A percentile compares a stretch with the other conserved stretches of the same genome.
Evolutionary conservation across 2,888 invertebrate species (phyloP).

Genomic region (Biston betularia): DNA sequence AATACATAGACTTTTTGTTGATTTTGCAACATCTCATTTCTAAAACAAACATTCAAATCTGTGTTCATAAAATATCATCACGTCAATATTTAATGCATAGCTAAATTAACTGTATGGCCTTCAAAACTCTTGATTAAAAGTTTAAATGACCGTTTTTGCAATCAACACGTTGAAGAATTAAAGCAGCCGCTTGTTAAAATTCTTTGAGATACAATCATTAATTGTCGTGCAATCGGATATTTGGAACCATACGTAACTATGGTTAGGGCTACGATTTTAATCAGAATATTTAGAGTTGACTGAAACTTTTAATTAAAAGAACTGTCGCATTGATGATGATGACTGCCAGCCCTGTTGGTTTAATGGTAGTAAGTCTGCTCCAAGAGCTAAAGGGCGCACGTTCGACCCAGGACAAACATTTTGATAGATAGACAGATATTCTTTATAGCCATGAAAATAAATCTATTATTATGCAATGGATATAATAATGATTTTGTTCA

Average conservation of each 20-base stretch:
- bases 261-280: not conserved
- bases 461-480: no score
- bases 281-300: not conserved
- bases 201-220: slow-evolving; percentile 25
- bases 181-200: slow-evolving; percentile 23
- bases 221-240: slow-evolving; percentile 15
- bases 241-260: not conserved
- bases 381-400: no score
- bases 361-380: no score
- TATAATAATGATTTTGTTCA: no score
- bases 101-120: slow-evolving; percentile 14
- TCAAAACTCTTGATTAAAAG: slow-evolving; percentile 8
- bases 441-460: no score
- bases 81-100: slow-evolving; percentile 13
- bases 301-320: not conserved
- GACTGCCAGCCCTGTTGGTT: no score
- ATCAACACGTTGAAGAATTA: slow-evolving; percentile 7
- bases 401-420: no score
- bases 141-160: slow-evolving; percentile 17
- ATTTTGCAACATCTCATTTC: slow-evolving; percentile 12
- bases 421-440: no score
- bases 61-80: slow-evolving; percentile 13
- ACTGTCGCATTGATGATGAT: no score
- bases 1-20: not conserved
- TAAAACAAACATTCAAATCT: slow-evolving; percentile 15